Conservation (phyloP, 2,888 invertebrate species). For the Carterocephalus palaemon region DNA sequence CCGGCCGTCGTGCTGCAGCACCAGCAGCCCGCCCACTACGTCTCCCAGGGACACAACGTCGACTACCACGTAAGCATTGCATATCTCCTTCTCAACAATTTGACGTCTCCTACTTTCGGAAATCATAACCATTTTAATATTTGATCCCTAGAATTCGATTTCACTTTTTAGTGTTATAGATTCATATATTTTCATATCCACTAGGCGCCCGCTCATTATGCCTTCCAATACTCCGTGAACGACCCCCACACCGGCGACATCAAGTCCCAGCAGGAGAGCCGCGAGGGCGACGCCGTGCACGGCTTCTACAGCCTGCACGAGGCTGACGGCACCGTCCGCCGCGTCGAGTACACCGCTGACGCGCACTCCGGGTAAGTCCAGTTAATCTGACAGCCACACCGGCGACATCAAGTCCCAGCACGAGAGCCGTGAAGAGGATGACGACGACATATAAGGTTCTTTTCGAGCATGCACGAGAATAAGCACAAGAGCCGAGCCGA, state of each 20-base stretch:
- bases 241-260: slow-evolving; percentile 68
- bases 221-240: slow-evolving; percentile 64
- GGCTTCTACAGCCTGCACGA: slow-evolving; percentile 82
- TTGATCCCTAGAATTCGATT: too few species aligned
- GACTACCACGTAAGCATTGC: slow-evolving; percentile 32
- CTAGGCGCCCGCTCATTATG: slow-evolving; percentile 60
- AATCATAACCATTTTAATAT: too few species aligned
- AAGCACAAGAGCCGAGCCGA: too few species aligned
- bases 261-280: slow-evolving; percentile 80
- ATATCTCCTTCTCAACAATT: too few species aligned
- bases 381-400: slow-evolving; percentile 60
- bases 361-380: slow-evolving; percentile 71
- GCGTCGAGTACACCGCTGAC: slow-evolving; percentile 80
- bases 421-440: slow-evolving; percentile 69
- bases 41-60: slow-evolving; percentile 35
- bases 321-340: slow-evolving; percentile 79
- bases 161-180: too few species aligned
- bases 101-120: too few species aligned
- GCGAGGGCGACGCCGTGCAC: slow-evolving; percentile 81
- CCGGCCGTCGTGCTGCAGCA: too few species aligned
- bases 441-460: slow-evolving; percentile 59
- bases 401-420: slow-evolving; percentile 74
- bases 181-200: too few species aligned
- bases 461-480: slow-evolving; percentile 72
- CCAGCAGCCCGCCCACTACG: slow-evolving; percentile 24